Conservation (phyloP, 2,797 vertebrate species). For the Heteromormyrus szaboi region DNA sequence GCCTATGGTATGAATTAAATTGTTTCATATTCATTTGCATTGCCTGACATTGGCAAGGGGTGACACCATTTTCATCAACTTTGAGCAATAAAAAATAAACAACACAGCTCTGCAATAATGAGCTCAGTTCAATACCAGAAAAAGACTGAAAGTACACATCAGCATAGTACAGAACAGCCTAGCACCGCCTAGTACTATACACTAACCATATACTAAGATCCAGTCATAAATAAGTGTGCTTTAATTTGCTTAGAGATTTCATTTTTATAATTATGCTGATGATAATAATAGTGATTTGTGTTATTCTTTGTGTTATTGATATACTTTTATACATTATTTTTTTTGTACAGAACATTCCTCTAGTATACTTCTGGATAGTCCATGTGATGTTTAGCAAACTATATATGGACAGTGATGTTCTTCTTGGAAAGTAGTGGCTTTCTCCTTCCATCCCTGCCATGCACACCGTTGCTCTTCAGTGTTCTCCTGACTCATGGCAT, state of each 20-base stretch:
- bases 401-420: too few relatives aligned
- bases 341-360: neutral
- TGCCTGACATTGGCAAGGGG: neutral
- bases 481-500: neutral
- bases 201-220: neutral
- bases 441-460: neutral
- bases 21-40: neutral
- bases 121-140: neutral
- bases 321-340: neutral
- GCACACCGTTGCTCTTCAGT: neutral
- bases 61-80: neutral
- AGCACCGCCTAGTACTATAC: neutral
- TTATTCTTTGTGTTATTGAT: neutral
- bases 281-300: neutral
- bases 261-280: neutral
- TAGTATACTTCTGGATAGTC: neutral
- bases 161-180: neutral
- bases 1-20: slow-evolving; percentile 1
- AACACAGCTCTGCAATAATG: neutral
- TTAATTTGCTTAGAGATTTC: neutral
- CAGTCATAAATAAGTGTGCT: neutral
- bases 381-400: neutral
- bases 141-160: neutral
- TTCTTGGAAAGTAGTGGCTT: too few relatives aligned
- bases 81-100: neutral